Evolutionary conservation across 35 echinoderm and acorn worm genomes (phyloP).

Genomic region (Apostichopus japonicus): DNA sequence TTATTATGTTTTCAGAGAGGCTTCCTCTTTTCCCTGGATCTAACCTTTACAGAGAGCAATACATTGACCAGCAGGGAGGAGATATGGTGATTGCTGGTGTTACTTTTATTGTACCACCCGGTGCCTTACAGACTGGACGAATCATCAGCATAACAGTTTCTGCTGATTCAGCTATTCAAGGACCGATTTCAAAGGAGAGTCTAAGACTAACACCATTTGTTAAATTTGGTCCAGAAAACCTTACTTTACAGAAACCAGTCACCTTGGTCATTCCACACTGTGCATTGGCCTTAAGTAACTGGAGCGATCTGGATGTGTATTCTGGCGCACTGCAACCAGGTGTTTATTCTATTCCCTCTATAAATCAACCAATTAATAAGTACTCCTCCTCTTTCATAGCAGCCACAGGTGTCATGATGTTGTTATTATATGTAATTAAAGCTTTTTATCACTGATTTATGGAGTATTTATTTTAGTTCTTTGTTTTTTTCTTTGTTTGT

Average conservation of each 20-base stretch:
- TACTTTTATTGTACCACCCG: not conserved
- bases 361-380: no score
- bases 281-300: not conserved
- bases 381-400: no score
- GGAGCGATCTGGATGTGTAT: not conserved
- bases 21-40: not conserved
- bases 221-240: not conserved
- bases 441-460: not conserved
- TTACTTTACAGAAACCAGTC: not conserved
- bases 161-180: not conserved
- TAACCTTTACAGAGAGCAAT: not conserved
- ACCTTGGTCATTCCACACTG: constrained; percentile 7
- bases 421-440: not conserved
- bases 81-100: not conserved
- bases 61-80: constrained; percentile 6
- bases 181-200: not conserved
- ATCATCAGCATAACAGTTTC: not conserved
- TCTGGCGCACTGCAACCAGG: not conserved
- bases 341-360: not conserved
- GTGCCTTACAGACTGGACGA: not conserved
- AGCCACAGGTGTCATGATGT: not conserved
- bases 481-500: no score
- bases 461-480: not conserved
- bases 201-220: constrained; percentile 1
- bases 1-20: not conserved